Evolutionary conservation across 2,113 vertebrate genomes (phyloP).

Genomic region (Pipra filicauda): DNA sequence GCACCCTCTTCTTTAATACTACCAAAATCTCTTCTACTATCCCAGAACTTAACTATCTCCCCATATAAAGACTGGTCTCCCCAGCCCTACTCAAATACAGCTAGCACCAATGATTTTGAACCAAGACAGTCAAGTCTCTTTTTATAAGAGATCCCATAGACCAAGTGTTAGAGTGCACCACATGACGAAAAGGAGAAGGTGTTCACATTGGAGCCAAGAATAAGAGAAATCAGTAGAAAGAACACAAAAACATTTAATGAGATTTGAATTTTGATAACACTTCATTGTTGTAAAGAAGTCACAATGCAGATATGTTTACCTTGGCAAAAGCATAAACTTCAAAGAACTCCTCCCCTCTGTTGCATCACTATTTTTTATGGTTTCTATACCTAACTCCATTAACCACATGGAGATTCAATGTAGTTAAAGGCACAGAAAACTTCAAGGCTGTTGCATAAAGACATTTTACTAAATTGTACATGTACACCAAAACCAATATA

Average conservation of each 20-base stretch:
- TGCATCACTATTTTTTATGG: neutral
- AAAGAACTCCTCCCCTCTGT: neutral
- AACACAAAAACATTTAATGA: constrained; percentile 8
- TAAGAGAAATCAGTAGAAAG: neutral
- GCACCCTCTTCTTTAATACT: neutral
- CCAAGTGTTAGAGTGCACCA: neutral
- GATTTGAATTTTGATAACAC: neutral
- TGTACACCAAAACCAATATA: neutral
- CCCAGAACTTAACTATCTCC: neutral
- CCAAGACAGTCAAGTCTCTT: neutral
- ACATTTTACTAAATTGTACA: neutral
- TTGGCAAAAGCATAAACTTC: neutral
- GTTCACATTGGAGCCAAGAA: neutral
- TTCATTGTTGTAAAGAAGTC: neutral
- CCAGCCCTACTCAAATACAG: neutral
- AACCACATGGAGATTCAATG: neutral
- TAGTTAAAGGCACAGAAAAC: neutral
- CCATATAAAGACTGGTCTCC: neutral
- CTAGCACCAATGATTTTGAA: neutral
- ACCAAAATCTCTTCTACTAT: neutral
- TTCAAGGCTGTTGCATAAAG: neutral
- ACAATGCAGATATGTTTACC: neutral
- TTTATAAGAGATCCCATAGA: neutral
- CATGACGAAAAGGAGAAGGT: neutral
- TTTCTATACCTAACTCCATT: neutral